Conservation (phyloP, 2,113 vertebrate genomes). For the Geococcyx californianus region DNA sequence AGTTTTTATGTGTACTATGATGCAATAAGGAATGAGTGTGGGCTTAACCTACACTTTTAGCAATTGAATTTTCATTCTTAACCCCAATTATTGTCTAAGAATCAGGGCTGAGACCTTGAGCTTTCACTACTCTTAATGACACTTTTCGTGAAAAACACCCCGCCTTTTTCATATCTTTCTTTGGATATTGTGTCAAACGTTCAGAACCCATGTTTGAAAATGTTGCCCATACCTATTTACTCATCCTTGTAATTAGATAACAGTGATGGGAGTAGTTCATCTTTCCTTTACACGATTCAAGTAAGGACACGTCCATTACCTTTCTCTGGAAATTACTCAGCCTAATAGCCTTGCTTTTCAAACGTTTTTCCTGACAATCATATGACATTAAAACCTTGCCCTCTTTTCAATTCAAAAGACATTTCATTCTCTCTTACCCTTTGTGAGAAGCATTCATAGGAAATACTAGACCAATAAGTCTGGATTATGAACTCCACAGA, state of each 20-base stretch:
- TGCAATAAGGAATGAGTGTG: not conserved
- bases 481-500: not conserved
- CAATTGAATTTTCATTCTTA: not conserved
- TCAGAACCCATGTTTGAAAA: slow-evolving; percentile 38
- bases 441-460: not conserved
- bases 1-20: not conserved
- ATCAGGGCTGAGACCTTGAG: not conserved
- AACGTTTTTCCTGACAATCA: not conserved
- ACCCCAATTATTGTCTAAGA: not conserved
- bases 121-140: not conserved
- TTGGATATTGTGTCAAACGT: slow-evolving; percentile 56
- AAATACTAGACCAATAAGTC: not conserved
- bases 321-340: slow-evolving; percentile 53
- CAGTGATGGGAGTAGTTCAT: slow-evolving; percentile 59
- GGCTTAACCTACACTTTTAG: not conserved
- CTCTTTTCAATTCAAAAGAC: not conserved
- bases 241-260: slow-evolving; percentile 71
- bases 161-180: not conserved
- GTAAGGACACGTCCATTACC: slow-evolving; percentile 40
- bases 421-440: not conserved
- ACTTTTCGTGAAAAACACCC: not conserved
- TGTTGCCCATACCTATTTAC: slow-evolving; percentile 58
- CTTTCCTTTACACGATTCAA: slow-evolving; percentile 37
- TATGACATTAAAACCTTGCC: not conserved
- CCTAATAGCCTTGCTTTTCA: slow-evolving; percentile 6